These are phyloP conservation scores for Bombus soroeensis DNA, from an alignment of 1,140 invertebrate genomes.

Conservation along the genomic window DNA sequence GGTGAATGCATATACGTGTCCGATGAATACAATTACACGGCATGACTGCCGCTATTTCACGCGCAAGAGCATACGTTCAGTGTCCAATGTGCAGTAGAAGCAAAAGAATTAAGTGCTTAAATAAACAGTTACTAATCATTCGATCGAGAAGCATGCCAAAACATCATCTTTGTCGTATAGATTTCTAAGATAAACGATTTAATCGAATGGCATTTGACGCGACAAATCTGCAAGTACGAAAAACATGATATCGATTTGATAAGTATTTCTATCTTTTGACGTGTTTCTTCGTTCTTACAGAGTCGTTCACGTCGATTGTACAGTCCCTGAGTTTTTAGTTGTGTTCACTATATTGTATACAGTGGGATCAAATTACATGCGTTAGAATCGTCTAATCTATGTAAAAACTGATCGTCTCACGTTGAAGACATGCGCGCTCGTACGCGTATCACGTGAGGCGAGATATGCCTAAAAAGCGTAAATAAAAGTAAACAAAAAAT, in stretches of 20 bases:
- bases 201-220: not conserved
- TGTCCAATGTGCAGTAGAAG: not conserved
- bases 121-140: not conserved
- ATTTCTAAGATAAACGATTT: not conserved
- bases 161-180: not conserved
- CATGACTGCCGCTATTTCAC: constrained; percentile 7
- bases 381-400: constrained; percentile 58
- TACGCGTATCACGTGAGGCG: not conserved
- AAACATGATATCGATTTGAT: not conserved
- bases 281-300: not conserved
- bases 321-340: constrained; percentile 74
- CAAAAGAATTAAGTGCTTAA: not conserved
- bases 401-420: constrained; percentile 7
- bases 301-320: constrained; percentile 58
- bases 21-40: not conserved
- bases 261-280: not conserved
- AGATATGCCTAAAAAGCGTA: constrained; percentile 20
- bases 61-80: not conserved
- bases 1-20: not conserved
- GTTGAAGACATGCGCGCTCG: not conserved
- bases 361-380: constrained; percentile 76
- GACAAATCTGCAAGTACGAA: not conserved
- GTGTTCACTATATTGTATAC: constrained; percentile 76
- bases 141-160: not conserved
- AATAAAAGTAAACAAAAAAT: not conserved